Base-by-base conservation (phyloP, 2,113 vertebrate species). In the Phasianus colchicus region DNA sequence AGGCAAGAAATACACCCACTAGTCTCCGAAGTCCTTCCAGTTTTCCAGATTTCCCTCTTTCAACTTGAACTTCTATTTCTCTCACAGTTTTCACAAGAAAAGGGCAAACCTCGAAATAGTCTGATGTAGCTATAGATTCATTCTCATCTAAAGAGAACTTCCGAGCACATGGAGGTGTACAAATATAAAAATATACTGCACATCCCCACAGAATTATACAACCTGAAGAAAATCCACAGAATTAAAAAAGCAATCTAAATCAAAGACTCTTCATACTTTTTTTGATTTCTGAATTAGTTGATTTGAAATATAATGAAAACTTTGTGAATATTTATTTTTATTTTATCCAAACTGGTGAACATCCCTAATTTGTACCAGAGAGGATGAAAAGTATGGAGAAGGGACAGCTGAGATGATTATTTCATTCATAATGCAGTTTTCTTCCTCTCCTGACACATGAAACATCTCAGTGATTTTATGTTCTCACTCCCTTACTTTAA, bases 361-460 rank as follows among this genome's bases (percentile, higher is more conserved):
- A 79, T 38, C 25, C 20, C 16, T 89, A 55, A 70, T 87, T 87
- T 83, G 40, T 73, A 70, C 6, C 27, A 64, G 10, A 79, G 64
- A 82, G 8, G 36, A 74, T 80, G n/a, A 83, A 85, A 22, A 11
- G 84, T 57, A 66, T 63, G 5, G 36, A 13, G 32, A 85, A 86
- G 73, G 34, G 84, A 81, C 89, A 92, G 69, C 50, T 67, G 76
- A 11, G 14, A 38, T 93, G n/a, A 85, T 87, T 79, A 83, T 17
- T 85, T 83, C 36, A 83, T 94, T 87, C 81, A 79, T 89, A 87
- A 85, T 52, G 54, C 15, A 93, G 14, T 63, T 90, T 76, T 82
- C 66, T 72, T 57, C 42, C 40, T 30, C 48, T 76, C 27, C 48
- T 0, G 0, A 82, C 45, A 40, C 20, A 42, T 60, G 84, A 93